Percentiles rank a stretch among this genome's conserved stretches.
Conservation (phyloP, 2,797 vertebrate species). For the Pampus argenteus region DNA sequence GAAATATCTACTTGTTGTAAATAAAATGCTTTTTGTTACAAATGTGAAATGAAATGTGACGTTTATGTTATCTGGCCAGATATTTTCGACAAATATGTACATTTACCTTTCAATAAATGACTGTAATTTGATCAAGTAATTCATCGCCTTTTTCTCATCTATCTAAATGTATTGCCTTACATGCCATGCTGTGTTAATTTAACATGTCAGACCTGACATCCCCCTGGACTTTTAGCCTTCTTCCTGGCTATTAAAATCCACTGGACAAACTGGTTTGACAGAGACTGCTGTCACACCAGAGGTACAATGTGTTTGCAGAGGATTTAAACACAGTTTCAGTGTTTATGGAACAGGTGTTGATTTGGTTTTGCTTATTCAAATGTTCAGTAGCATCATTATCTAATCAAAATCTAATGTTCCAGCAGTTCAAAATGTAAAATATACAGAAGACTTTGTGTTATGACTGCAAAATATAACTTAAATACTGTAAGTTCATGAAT, state of each 20-base stretch:
- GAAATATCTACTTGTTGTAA: not conserved
- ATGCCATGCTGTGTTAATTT: not conserved
- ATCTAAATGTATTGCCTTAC: not conserved
- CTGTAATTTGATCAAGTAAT: not conserved
- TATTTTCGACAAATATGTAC: not conserved
- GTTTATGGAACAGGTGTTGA: slow-evolving; percentile 20
- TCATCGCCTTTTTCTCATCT: not conserved
- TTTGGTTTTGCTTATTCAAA: slow-evolving; percentile 31
- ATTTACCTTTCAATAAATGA: slow-evolving; percentile 50
- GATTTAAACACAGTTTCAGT: slow-evolving; percentile 67
- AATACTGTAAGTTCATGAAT: not conserved
- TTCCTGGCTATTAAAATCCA: slow-evolving; percentile 25
- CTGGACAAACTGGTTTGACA: slow-evolving; percentile 84
- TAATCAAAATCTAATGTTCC: not conserved
- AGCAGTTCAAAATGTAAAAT: not conserved
- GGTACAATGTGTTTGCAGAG: slow-evolving; percentile 36
- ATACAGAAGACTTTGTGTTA: not conserved
- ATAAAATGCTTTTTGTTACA: slow-evolving; percentile 11
- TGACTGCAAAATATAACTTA: not conserved
- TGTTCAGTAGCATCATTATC: not conserved
- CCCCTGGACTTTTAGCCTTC: slow-evolving; percentile 23
- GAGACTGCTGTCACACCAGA: slow-evolving; percentile 66
- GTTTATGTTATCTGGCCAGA: slow-evolving; percentile 3
- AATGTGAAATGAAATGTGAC: slow-evolving; percentile 38
- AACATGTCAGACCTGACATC: not conserved